These are phyloP conservation scores for Spea multiplicata DNA, from an alignment of 2,113 vertebrate genomes.

Conservation along the genomic window DNA sequence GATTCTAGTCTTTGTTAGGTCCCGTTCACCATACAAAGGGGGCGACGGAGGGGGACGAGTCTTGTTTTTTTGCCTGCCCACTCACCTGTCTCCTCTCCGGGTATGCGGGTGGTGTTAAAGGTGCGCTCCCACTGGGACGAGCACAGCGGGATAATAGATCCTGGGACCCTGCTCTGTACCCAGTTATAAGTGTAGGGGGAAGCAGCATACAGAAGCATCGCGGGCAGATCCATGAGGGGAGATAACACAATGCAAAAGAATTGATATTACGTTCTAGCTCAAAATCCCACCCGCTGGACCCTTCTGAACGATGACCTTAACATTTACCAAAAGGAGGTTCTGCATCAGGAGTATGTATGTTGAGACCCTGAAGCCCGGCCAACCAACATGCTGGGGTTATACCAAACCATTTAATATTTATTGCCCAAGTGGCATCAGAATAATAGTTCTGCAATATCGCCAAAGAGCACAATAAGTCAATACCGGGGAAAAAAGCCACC, in stretches of 20 bases:
- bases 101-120: constrained; percentile 77
- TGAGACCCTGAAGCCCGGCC: too few relatives aligned
- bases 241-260: constrained; percentile 39
- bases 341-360: too few relatives aligned
- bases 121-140: constrained; percentile 78
- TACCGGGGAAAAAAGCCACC: too few relatives aligned
- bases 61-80: constrained; percentile 5
- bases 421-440: too few relatives aligned
- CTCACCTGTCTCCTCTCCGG: constrained; percentile 77
- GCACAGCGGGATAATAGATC: constrained; percentile 75
- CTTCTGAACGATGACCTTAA: too few relatives aligned
- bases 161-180: constrained; percentile 70
- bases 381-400: too few relatives aligned
- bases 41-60: background rate
- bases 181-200: constrained; percentile 47
- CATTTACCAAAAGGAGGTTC: too few relatives aligned
- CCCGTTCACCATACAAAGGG: constrained; percentile 21
- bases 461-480: too few relatives aligned
- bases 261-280: background rate
- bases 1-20: constrained; percentile 17
- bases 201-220: constrained; percentile 26
- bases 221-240: constrained; percentile 22
- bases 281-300: background rate
- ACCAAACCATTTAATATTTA: too few relatives aligned
- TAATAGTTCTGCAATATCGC: too few relatives aligned